Evolutionary conservation across 2,888 invertebrate species (phyloP).

Genomic region (Acrobasis consociella): DNA sequence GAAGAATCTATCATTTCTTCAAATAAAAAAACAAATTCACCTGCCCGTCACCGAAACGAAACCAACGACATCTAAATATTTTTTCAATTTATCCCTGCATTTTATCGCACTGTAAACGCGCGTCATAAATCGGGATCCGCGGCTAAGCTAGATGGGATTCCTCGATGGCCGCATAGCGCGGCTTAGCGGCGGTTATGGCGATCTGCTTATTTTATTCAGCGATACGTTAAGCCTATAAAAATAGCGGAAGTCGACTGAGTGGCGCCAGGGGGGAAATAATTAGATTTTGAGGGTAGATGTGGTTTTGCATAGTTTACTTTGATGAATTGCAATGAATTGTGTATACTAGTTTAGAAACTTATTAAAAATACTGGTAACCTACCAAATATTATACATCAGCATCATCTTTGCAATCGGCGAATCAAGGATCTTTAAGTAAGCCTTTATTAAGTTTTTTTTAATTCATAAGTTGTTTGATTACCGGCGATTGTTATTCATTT

Average conservation of each 20-base stretch:
- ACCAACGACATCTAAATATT: conserved; percentile 19
- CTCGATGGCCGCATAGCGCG: conserved; percentile 24
- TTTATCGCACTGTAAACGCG: conserved; percentile 28
- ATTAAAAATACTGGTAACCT: too few species aligned
- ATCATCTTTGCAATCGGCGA: too few species aligned
- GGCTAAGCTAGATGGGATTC: conserved; percentile 27
- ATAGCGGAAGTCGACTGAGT: conserved; percentile 1
- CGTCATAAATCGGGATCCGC: conserved; percentile 28
- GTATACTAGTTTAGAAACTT: too few species aligned
- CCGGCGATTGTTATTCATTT: too few species aligned
- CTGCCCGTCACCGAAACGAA: background rate
- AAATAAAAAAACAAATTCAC: background rate
- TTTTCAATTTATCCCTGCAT: conserved; percentile 26
- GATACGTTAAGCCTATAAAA: conserved; percentile 6
- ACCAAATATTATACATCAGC: too few species aligned
- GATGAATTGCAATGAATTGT: too few species aligned
- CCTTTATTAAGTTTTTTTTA: too few species aligned
- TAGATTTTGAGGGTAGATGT: background rate
- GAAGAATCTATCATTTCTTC: too few species aligned
- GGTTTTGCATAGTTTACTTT: too few species aligned
- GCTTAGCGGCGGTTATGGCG: conserved; percentile 28
- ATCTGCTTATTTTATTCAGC: conserved; percentile 30
- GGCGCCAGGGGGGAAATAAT: conserved; percentile 8
- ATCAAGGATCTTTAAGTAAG: too few species aligned
- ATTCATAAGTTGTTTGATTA: too few species aligned